Evolutionary conservation across 2,888 invertebrate species (phyloP).

Genomic region (Blastobasis lacticolella): DNA sequence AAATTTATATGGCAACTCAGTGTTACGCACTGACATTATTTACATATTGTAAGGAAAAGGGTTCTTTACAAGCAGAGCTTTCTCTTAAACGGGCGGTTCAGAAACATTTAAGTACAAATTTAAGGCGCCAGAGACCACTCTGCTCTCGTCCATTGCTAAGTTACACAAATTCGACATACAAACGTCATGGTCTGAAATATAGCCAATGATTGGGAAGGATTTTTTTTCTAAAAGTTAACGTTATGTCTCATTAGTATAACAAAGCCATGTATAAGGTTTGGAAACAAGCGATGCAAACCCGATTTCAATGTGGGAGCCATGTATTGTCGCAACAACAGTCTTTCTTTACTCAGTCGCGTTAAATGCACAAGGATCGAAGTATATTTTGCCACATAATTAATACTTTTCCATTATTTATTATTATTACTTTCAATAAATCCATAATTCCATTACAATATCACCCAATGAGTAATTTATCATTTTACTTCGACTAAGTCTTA

Average conservation of each 20-base stretch:
- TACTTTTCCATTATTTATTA: slow-evolving; percentile 33
- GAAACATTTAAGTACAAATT: no score
- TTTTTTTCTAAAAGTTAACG: no score
- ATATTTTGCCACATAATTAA: slow-evolving; percentile 60
- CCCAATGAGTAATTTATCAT: slow-evolving; percentile 60
- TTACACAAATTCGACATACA: no score
- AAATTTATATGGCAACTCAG: slow-evolving; percentile 70
- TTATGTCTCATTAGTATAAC: no score
- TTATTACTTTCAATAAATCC: slow-evolving; percentile 3
- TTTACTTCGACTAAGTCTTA: slow-evolving; percentile 40
- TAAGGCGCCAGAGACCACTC: no score
- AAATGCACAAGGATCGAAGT: slow-evolving; percentile 44
- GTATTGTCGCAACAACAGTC: slow-evolving; percentile 58
- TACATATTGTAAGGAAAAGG: slow-evolving; percentile 30
- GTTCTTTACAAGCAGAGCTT: no score
- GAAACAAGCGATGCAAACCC: neutral
- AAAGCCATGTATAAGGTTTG: neutral
- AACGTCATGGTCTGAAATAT: no score
- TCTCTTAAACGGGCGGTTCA: no score
- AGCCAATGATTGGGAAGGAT: no score
- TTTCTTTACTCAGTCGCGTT: slow-evolving; percentile 50
- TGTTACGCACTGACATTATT: slow-evolving; percentile 59
- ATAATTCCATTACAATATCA: slow-evolving; percentile 58
- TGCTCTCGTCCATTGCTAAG: no score
- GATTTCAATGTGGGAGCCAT: slow-evolving; percentile 7